Evolutionary conservation across 2,113 vertebrate species (phyloP), one percentile per base, ranked within the genome.

Genomic region (Boleophthalmus pectinirostris): DNA sequence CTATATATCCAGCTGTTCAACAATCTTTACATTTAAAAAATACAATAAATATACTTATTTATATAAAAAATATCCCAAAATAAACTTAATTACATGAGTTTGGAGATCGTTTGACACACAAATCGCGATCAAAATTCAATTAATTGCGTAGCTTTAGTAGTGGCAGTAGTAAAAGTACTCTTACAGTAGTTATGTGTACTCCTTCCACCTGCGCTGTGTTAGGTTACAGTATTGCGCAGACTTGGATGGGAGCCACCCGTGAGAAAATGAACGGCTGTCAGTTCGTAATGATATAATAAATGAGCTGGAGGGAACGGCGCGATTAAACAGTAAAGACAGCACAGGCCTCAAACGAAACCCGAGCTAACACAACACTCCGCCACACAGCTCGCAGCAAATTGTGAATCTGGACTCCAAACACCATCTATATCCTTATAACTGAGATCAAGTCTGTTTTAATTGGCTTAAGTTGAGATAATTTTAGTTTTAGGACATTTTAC

Each of bases 221-320:
- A 43, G 8, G 51, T 54, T 15, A 1, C 1, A 25, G 13, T 64
- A 56, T 13, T 54, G 1, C 65, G 70, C 67, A 72, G 2, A 64
- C 33, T 38, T 64, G 61, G 61, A 64, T n/a, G 20, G 61, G 33
- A 64, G 61, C 61, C 61, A 64, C 61, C 29, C 33, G 15, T 38
- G 61, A 64, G 61, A 58, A 74, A 69, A 75, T 72, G 58, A 38
- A 46, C 16, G 24, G 8, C 58, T 78, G 66, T 74, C 66, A 67
- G 67, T 82, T 25, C 69, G 38, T 60, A 63, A 81, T 43, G 51
- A 69, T 80, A 76, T 72, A 82, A 81, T 70, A 74, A 57, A 79
- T 73, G 58, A 72, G 78, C 73, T 13, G 18, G 35, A 58, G 75
- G 67, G 68, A 72, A n/a, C 0, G 21, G 23, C 35, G 54, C 69